Percentiles rank a stretch among this genome's conserved stretches.
phyloP scores from a whole-genome alignment of 2,797 vertebrate genomes.

The Babyrousa celebensis region DNA sequence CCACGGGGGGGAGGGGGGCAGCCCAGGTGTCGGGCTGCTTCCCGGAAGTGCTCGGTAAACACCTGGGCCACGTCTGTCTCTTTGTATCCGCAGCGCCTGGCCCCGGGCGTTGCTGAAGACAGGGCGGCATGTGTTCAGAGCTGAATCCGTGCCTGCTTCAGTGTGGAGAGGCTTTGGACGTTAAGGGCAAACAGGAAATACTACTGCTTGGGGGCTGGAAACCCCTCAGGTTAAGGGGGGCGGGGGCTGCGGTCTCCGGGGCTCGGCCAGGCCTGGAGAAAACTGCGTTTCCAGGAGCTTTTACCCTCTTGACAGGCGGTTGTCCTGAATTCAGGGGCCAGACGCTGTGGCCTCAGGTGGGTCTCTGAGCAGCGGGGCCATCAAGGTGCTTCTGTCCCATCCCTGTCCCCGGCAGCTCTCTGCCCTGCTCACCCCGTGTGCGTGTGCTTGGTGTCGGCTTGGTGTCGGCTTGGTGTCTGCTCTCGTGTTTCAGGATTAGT shows the following conservation, averaged over 20 bases:
- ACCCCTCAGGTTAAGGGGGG: not conserved
- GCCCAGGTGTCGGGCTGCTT: not conserved
- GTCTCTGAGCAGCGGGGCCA: not conserved
- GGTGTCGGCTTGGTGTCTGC: not conserved
- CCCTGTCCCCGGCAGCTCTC: not conserved
- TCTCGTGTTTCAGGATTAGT: not conserved
- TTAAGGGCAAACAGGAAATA: not conserved
- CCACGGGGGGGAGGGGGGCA: not conserved
- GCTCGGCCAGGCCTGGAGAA: not conserved
- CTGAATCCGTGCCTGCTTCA: not conserved
- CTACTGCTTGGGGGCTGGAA: not conserved
- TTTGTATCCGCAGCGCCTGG: not conserved
- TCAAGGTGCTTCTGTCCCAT: not conserved
- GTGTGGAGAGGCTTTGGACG: not conserved
- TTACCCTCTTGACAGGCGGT: not conserved
- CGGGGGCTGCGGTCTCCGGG: not conserved
- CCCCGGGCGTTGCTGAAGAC: not conserved
- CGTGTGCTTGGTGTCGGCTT: not conserved
- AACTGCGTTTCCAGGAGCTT: not conserved
- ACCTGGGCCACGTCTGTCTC: not conserved
- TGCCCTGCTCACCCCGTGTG: not conserved
- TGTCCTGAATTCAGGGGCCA: not conserved
- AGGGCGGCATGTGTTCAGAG: conserved; percentile 7
- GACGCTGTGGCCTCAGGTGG: not conserved
- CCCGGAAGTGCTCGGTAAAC: conserved; percentile 1